These are phyloP conservation scores for Bos indicus DNA, from an alignment of 2,113 vertebrate genomes.

Conservation along the genomic window DNA sequence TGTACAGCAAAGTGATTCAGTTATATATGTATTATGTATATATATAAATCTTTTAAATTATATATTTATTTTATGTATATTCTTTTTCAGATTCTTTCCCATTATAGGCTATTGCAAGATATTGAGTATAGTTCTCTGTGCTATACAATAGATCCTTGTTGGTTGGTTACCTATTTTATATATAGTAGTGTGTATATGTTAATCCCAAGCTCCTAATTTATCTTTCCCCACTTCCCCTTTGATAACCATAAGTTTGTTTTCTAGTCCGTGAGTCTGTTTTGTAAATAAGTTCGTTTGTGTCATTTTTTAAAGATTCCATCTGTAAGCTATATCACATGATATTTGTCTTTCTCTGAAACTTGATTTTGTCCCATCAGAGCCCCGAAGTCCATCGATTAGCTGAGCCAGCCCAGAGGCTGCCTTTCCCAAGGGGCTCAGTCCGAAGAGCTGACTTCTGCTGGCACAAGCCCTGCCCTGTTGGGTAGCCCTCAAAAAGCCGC, in stretches of 20 bases:
- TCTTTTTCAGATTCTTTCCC: background rate
- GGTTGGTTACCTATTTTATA: background rate
- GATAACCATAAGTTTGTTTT: background rate
- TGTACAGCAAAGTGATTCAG: background rate
- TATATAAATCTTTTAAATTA: background rate
- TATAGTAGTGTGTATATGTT: background rate
- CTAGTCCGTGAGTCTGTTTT: background rate
- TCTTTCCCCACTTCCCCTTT: background rate
- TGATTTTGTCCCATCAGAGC: background rate
- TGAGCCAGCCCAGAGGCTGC: background rate
- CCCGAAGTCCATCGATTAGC: background rate
- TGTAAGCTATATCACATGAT: background rate
- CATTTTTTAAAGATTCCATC: background rate
- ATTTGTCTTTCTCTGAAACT: background rate
- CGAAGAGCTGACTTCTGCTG: background rate
- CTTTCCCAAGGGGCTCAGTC: background rate
- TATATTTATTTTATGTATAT: background rate
- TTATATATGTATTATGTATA: background rate
- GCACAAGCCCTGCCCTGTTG: background rate
- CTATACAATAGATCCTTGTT: background rate
- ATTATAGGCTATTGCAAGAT: background rate
- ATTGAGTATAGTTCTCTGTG: background rate
- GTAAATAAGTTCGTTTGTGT: background rate
- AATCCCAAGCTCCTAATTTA: background rate
- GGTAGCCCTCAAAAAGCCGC: background rate